phyloP scores from a whole-genome alignment of 92 coral and sea anemone species.

The Siderastrea radians region DNA sequence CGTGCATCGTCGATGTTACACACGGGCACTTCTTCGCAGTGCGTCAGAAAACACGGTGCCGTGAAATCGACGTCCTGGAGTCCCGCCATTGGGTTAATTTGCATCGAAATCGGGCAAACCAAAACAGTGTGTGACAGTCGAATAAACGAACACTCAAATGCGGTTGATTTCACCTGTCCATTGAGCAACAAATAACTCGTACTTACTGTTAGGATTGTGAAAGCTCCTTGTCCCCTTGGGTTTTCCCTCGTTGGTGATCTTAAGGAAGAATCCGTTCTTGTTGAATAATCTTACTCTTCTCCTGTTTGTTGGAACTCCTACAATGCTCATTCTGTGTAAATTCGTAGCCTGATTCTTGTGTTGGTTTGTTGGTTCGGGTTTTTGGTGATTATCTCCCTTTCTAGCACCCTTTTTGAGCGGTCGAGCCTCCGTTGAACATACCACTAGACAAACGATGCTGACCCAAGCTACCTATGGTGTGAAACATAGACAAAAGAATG shows the following conservation, averaged over 20 bases:
- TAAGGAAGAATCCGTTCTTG: conserved; percentile 70
- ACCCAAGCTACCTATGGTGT: conserved; percentile 28
- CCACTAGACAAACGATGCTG: conserved; percentile 11
- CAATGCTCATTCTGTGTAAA: conserved; percentile 19
- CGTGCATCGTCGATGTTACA: background rate
- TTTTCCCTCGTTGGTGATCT: conserved; percentile 55
- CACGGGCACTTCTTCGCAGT: background rate
- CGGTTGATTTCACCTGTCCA: background rate
- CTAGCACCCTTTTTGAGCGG: conserved; percentile 6
- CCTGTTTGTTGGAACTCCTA: conserved; percentile 48
- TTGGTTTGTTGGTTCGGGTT: conserved; percentile 1
- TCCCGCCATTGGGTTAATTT: conserved; percentile 10
- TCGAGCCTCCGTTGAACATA: conserved; percentile 27
- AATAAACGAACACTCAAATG: background rate
- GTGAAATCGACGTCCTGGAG: background rate
- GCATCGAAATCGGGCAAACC: conserved; percentile 25
- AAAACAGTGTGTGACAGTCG: conserved; percentile 26
- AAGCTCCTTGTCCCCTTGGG: conserved; percentile 42
- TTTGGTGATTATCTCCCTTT: conserved; percentile 1
- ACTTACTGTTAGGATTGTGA: conserved; percentile 58
- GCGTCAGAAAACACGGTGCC: background rate
- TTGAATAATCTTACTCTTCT: conserved; percentile 53
- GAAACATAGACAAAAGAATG: conserved; percentile 13
- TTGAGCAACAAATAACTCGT: background rate
- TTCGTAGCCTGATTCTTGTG: background rate